These are phyloP conservation scores for Catocala nupta DNA, from an alignment of 2,888 invertebrate species.

Conservation along the genomic window DNA sequence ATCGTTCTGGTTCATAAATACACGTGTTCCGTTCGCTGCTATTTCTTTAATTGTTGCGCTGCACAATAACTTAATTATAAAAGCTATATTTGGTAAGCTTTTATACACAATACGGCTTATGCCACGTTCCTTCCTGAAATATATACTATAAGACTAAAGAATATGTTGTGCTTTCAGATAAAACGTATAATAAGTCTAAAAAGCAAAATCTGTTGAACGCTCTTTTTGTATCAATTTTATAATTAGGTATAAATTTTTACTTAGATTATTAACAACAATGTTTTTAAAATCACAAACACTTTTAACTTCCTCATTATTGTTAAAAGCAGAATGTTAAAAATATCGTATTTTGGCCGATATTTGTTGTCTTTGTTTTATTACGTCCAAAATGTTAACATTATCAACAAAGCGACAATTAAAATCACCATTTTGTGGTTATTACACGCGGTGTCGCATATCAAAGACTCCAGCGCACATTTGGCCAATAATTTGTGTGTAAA, in stretches of 20 bases:
- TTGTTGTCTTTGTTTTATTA: neutral
- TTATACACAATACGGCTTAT: too few species aligned
- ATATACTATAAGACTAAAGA: too few species aligned
- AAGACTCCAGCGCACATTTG: constrained; percentile 65
- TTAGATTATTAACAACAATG: too few species aligned
- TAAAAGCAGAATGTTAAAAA: neutral
- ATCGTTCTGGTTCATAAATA: constrained; percentile 19
- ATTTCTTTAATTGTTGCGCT: constrained; percentile 9
- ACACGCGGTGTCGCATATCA: constrained; percentile 74
- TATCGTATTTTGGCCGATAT: neutral
- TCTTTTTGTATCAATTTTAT: too few species aligned
- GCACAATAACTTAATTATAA: neutral
- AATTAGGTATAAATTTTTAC: too few species aligned
- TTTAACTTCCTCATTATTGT: neutral
- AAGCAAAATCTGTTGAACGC: too few species aligned
- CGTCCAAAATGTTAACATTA: constrained; percentile 7
- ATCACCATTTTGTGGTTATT: constrained; percentile 47
- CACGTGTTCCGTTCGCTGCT: constrained; percentile 11
- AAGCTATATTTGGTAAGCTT: neutral
- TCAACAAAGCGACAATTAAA: constrained; percentile 45
- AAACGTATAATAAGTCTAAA: too few species aligned
- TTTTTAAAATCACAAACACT: too few species aligned
- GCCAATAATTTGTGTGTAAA: constrained; percentile 80
- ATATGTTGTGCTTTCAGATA: too few species aligned
- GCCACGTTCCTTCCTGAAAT: too few species aligned